Base-by-base conservation (phyloP, 2,113 vertebrate species). In the Canis aureus region DNA sequence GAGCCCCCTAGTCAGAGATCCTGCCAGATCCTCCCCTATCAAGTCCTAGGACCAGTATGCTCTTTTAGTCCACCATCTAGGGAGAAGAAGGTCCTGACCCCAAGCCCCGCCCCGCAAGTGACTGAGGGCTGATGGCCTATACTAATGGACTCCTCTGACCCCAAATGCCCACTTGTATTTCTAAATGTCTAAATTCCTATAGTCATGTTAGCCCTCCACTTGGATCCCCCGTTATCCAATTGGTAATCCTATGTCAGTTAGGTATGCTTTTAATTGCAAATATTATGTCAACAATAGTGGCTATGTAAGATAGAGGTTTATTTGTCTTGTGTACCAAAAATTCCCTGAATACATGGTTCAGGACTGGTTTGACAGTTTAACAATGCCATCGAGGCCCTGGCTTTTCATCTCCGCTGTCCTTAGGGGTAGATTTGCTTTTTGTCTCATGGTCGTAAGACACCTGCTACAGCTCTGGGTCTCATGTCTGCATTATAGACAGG, bases 251-350 rank as follows among this genome's bases (percentile, higher is more conserved):
- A 32, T 89, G 60, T 59, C 38, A 92, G 23, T 92, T 80, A 94
- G 27, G 13, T 92, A 71, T 91, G 51, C 35, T 53, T 87, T 90
- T 67, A 35, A 17, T 10, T 35, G 13, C 29, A 95, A 86, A 96
- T 66, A 86, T 89, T 91, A 55, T 64, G 22, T 97, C 49, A 83
- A 79, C 51, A 84, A 59, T 32, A 87, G 60, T 29, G 38, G 38
- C 51, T 64, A 43, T 86, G 86, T 94, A 97, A 93, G 15, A 94
- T 83, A 82, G 76, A 82, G 7, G 16, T 90, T 92, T 94, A 71
- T 95, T 95, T 95, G 35, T 60, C 51, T 97, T 69, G 62, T 88
- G 78, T 25, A 82, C 91, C 35, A 96, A 93, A 95, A 71, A 84
- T 55, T 96, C 73, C 27, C 49, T 96, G 86, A 22, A 83, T 59